Evolutionary conservation across 1,140 invertebrate species (phyloP).

Genomic region (Octopus bimaculoides): DNA sequence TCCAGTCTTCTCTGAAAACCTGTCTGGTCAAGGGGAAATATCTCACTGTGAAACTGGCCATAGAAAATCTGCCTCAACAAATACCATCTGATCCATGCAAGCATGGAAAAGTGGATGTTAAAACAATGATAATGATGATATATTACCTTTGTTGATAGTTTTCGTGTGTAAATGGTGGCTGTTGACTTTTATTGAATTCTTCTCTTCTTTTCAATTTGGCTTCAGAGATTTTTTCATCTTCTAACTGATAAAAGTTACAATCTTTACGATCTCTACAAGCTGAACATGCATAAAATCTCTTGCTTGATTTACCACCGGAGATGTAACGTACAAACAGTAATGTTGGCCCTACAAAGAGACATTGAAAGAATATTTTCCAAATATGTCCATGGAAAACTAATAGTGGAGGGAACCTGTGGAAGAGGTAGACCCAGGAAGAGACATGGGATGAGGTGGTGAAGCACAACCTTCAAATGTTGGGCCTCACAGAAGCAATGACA

Average conservation of each 20-base stretch:
- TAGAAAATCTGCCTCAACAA: too few relatives aligned
- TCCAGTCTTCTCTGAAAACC: too few relatives aligned
- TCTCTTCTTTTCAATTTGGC: conserved; percentile 20
- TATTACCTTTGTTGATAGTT: conserved; percentile 18
- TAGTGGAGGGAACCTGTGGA: too few relatives aligned
- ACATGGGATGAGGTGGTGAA: too few relatives aligned
- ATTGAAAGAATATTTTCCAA: background rate
- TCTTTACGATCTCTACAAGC: conserved; percentile 74
- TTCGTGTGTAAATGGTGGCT: conserved; percentile 12
- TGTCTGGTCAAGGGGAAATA: too few relatives aligned
- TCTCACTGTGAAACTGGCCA: too few relatives aligned
- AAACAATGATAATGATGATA: too few relatives aligned
- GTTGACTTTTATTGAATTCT: conserved; percentile 14
- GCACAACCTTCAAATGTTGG: too few relatives aligned
- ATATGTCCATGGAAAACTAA: too few relatives aligned
- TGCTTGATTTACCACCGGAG: conserved; percentile 33
- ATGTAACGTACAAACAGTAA: conserved; percentile 65
- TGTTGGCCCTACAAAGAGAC: conserved; percentile 63
- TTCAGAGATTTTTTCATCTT: conserved; percentile 31
- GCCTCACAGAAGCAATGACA: too few relatives aligned
- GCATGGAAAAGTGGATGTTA: background rate
- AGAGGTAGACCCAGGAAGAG: too few relatives aligned
- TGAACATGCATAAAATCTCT: conserved; percentile 73
- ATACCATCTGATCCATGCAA: too few relatives aligned
- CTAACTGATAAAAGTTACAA: conserved; percentile 66